Base-by-base conservation (phyloP, 2,797 vertebrate genomes). In the Malacoctenus gilli region DNA sequence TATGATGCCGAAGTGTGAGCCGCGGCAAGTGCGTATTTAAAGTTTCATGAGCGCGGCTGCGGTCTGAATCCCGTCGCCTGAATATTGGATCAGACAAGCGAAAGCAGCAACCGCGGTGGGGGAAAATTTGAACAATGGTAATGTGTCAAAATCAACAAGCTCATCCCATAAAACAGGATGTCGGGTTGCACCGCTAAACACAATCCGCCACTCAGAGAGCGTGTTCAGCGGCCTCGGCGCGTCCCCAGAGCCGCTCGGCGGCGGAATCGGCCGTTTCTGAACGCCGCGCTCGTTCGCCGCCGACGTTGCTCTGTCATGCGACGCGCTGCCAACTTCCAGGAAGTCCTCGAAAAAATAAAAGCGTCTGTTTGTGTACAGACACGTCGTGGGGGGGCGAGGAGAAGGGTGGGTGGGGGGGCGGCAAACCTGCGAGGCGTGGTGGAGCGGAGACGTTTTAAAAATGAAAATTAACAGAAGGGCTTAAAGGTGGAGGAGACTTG, bases 61-160 rank as follows among this genome's bases (percentile, higher is more conserved):
- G 15, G 39, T 72, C 41, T 66, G 20, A 77, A 65, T 77, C 40
- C 4, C 41, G 4, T 11, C 40, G 50, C 55, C 50, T 47, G 57
- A 80, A 74, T 76, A 76, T 68, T 65, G 35, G 32, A 79, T 79
- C 70, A 59, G 75, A 75, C 75, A 72, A 73, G 68, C 52, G 41
- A 72, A 62, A 68, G 35, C 44, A 75, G 64, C 65, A 79, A 68
- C 32, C 59, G 28, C 64, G 35, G 1, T 35, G 58, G 58, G 47
- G 58, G 47, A 65, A 59, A 77, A 71, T 63, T 7, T 14, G 28
- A 68, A 75, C 41, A 72, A 66, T 74, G 37, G 2, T 34, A 56
- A 70, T 9, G 63, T 63, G 70, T 81, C 50, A 70, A 52, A 82
- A 71, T 75, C 74, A 79, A 81, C 66, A 64, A 64, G 54, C 58